Percentiles rank a stretch among this genome's conserved stretches.
phyloP scores from a whole-genome alignment of 2,113 vertebrate genomes.

The Silurus glanis region DNA sequence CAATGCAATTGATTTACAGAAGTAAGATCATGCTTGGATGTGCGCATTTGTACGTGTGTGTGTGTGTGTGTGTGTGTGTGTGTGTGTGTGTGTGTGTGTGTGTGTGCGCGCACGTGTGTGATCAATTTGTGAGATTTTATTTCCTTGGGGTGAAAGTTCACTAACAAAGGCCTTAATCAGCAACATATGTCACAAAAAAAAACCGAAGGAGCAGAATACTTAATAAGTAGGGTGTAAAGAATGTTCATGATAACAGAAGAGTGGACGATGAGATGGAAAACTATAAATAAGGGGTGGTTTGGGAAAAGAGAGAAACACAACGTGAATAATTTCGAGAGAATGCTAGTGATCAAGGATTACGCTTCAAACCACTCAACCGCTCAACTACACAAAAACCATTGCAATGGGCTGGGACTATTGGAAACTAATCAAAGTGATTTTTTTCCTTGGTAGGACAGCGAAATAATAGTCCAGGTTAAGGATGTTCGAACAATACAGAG shows the following conservation, averaged over 20 bases:
- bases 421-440: neutral
- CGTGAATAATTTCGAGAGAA: neutral
- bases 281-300: conserved; percentile 1
- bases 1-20: neutral
- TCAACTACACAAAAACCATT: neutral
- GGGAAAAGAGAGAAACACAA: neutral
- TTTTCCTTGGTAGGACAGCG: neutral
- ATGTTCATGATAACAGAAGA: neutral
- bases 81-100: neutral
- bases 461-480: neutral
- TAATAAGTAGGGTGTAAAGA: neutral
- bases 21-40: too few relatives aligned
- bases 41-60: neutral
- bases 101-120: neutral
- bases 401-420: neutral
- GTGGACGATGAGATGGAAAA: neutral
- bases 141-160: conserved; percentile 41
- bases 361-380: neutral
- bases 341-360: conserved; percentile 14
- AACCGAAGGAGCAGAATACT: conserved; percentile 1
- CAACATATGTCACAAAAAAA: conserved; percentile 32
- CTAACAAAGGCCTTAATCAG: conserved; percentile 35
- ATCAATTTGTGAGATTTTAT: conserved; percentile 30
- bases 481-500: neutral
- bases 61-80: neutral